Evolutionary conservation across 2,113 vertebrate species (phyloP).

Genomic region (human): GRCh38 chr11:8077501-8078000

Average conservation of each 20-base stretch:
- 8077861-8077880: not conserved
- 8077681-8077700: not conserved
- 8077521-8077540: not conserved
- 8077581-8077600: not conserved
- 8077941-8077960: not conserved
- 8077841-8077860: not conserved
- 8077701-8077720: not conserved
- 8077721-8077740: not conserved
- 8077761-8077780: not conserved
- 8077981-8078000: slow-evolving; percentile 32
- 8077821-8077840: not conserved
- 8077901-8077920: not conserved
- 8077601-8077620: not conserved
- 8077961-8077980: not conserved
- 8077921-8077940: not conserved
- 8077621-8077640: not conserved
- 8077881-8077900: not conserved
- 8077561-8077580: not conserved
- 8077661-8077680: not conserved
- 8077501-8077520: not conserved
- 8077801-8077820: not conserved
- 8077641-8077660: not conserved
- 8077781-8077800: not conserved
- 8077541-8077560: not conserved
- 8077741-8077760: not conserved